Conservation (phyloP, 1,140 invertebrate species). For the Littorina saxatilis region DNA sequence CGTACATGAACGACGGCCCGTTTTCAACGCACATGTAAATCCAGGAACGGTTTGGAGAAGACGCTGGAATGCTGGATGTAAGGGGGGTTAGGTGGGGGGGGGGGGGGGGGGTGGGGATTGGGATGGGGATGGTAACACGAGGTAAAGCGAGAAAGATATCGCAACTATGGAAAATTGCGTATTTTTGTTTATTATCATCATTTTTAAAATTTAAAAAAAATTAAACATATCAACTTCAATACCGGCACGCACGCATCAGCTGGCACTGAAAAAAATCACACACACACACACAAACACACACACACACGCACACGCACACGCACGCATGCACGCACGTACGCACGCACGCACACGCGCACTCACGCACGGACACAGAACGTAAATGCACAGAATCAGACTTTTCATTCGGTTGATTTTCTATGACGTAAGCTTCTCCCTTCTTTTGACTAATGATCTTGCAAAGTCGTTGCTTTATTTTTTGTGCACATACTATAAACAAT, state of each 20-base stretch:
- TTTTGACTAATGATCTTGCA: too few relatives aligned
- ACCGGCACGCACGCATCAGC: background rate
- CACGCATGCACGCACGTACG: background rate
- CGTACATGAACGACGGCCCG: conserved; percentile 23
- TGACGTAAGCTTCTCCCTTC: too few relatives aligned
- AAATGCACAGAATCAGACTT: background rate
- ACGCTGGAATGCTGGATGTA: background rate
- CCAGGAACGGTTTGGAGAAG: background rate
- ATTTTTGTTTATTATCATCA: too few relatives aligned
- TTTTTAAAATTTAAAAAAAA: background rate
- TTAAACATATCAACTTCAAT: background rate
- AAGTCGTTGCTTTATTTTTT: too few relatives aligned
- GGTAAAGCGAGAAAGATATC: too few relatives aligned
- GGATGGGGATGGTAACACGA: too few relatives aligned
- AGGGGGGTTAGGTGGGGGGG: too few relatives aligned
- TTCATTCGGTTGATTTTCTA: too few relatives aligned
- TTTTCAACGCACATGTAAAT: conserved; percentile 22
- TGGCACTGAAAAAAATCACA: background rate
- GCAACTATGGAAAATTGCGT: background rate
- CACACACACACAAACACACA: background rate
- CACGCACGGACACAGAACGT: too few relatives aligned
- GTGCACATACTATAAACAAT: background rate
- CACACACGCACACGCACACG: background rate
- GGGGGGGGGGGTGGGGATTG: too few relatives aligned
- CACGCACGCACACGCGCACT: too few relatives aligned